phyloP scores from a whole-genome alignment of 37 sponge, comb jelly and placozoan species.

The Petrosia ficiformis region DNA sequence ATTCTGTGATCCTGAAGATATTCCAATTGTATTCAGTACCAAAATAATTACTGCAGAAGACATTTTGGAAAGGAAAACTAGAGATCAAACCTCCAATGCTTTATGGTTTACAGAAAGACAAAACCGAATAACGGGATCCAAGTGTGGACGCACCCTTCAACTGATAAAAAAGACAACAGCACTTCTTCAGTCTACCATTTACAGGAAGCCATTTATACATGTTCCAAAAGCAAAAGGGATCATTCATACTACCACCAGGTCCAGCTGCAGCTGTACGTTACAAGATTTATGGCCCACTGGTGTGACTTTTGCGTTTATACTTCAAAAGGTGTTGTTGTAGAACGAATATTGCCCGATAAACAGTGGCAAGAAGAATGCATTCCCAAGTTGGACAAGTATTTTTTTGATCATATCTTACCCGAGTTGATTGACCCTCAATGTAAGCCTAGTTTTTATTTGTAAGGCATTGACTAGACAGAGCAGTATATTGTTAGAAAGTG shows the following conservation, averaged over 20 bases:
- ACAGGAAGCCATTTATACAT: slow-evolving; percentile 13
- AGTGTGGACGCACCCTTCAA: slow-evolving; percentile 28
- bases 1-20: too few relatives aligned
- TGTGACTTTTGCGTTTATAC: slow-evolving; percentile 15
- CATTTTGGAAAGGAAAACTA: slow-evolving; percentile 19
- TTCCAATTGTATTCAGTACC: too few relatives aligned
- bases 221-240: neutral
- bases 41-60: slow-evolving; percentile 6
- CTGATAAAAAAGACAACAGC: slow-evolving; percentile 10
- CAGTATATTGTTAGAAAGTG: too few relatives aligned
- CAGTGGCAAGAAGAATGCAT: neutral
- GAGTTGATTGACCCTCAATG: neutral
- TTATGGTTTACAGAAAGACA: slow-evolving; percentile 9
- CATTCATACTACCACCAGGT: slow-evolving; percentile 2
- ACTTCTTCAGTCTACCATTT: neutral
- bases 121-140: slow-evolving; percentile 34
- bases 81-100: neutral
- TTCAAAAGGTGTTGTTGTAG: neutral
- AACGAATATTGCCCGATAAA: slow-evolving; percentile 4
- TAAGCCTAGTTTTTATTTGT: slow-evolving; percentile 5
- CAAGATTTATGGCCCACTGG: neutral
- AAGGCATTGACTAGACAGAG: too few relatives aligned
- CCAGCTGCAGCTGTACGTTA: slow-evolving; percentile 12
- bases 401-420: slow-evolving; percentile 4
- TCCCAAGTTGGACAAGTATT: neutral